Conservation (phyloP, 2,113 vertebrate species). For the Upupa epops region DNA sequence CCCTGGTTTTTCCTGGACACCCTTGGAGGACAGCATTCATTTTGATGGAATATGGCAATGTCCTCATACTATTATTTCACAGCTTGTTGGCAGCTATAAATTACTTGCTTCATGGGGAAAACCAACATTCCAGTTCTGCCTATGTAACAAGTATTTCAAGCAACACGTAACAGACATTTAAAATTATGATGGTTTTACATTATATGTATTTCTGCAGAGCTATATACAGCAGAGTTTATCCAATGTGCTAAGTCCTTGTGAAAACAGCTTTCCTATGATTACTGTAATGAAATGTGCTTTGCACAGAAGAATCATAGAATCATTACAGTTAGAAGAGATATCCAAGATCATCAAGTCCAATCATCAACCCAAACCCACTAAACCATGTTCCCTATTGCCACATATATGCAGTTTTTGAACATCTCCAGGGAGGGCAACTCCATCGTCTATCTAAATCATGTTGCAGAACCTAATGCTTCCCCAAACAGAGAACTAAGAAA, state of each 20-base stretch:
- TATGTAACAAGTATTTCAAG: background rate
- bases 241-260: background rate
- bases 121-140: background rate
- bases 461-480: background rate
- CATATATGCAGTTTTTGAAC: too few relatives aligned
- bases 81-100: background rate
- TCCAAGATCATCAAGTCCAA: too few relatives aligned
- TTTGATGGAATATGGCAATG: background rate
- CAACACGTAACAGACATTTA: background rate
- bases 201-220: background rate
- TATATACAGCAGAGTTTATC: background rate
- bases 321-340: too few relatives aligned
- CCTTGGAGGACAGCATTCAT: background rate
- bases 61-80: background rate
- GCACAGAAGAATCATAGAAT: too few relatives aligned
- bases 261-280: background rate
- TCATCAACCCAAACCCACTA: too few relatives aligned
- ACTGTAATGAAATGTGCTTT: conserved; percentile 14
- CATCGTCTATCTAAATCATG: background rate
- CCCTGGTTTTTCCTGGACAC: too few relatives aligned
- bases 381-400: too few relatives aligned
- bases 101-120: background rate
- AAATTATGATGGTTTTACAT: background rate
- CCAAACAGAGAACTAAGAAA: background rate
- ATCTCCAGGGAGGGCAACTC: too few relatives aligned